Evolutionary conservation across 1,140 invertebrate genomes (phyloP), one percentile per base, ranked within the genome.

Genomic region (Zaprionus camerounensis): DNA sequence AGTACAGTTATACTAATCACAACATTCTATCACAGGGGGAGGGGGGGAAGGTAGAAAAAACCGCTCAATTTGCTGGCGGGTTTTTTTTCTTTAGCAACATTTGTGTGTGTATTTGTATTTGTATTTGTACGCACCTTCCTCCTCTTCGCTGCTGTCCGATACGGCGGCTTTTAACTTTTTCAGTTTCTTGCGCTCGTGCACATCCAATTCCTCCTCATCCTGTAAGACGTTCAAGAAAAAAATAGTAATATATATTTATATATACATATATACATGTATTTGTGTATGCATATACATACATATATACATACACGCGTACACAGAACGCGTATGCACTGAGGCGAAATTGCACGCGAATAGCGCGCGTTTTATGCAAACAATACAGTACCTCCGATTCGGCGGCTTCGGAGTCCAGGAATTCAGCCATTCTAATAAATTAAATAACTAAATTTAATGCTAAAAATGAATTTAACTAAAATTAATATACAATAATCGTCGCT

Each of bases 391-490:
- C 96, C 91, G 95, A 97, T 92, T 97, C 96, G 85, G 97, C 96
- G 3, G 97, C 96, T 93, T 97, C 96, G 1, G 96, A 96, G 75
- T 97, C 96, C 57, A 97, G 92, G 93, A 97, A 97, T 92, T 97
- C 96, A 38, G 96, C 95, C 96, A 97, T 96, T 69, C 38, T 64
- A 73, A 76, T 78, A 87, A 87, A 87, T 83, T 83, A 83, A 86
- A 80, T 67, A 87, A 82, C 82, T 87, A 87, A 87, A 87, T 71
- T 87, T 87, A 87, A 83, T 66, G 80, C 83, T 87, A 82, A 78
- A 73, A 86, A 82, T 61, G 67, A 87, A 82, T 87, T 76, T 78
- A 81, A 87, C 80, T 88, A 81, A 88, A 88, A 82, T 68, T 74
- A 80, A 87, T 66, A 68, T 77, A 78, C 77, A 87, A 76, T 67